Base-by-base conservation (phyloP, 2,888 invertebrate species). In the Celastrina argiolus region DNA sequence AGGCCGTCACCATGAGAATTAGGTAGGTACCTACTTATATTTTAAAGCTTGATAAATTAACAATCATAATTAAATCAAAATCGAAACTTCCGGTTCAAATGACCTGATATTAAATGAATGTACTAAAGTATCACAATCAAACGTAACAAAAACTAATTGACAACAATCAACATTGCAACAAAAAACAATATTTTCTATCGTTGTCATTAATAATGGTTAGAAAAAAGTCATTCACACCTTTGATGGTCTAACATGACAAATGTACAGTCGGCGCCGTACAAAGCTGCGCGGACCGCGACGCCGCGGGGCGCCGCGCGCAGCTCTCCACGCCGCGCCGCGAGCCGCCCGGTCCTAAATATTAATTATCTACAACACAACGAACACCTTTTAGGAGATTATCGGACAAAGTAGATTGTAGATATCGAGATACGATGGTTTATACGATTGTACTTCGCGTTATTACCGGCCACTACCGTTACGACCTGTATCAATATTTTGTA, bases 151-250 rank as follows among this genome's bases (percentile, higher is more conserved):
- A 88, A 84, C 84, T 87, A 89, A 90, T 88, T 89, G 90, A 88
- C 87, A 87, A 88, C 88, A 88, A 90, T 88, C 89, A 88, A 85
- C 85, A 84, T 81, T 82, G 82, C 79, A 84, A 84, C 81, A 88
- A 89, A 87, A 87, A 88, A 88, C 83, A 85, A 87, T 87, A 85
- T 87, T 88, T 88, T 87, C 86, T 89, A 88, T 87, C 85, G 87
- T 87, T 89, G 88, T 88, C 87, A 88, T 88, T 89, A 87, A 86
- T 88, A 87, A 89, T 87, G 76, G 82, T 86, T 85, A 82, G 82
- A 88, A 90, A 87, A 90, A 88, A 88, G 84, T 83, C 83, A 86
- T 90, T 90, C 90, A 91, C 90, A 91, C 90, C 88, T 91, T 87
- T 84, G 84, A 81, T 81, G 85, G 83, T 87, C 87, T 88, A 90